These are phyloP conservation scores for Macrochelys suwanniensis DNA, from an alignment of 2,797 vertebrate species.

Conservation along the genomic window DNA sequence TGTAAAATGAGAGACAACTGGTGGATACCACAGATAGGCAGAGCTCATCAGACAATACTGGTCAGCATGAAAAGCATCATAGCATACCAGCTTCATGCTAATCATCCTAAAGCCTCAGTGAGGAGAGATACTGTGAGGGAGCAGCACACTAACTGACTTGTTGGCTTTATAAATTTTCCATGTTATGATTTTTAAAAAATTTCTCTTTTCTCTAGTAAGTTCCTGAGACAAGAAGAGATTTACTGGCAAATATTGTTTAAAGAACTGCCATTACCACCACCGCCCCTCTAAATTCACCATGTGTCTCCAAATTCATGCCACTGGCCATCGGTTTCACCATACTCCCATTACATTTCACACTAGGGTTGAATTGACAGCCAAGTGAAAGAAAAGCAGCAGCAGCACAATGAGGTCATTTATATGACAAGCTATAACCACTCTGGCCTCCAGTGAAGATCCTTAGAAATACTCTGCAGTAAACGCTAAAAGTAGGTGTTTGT, in stretches of 20 bases:
- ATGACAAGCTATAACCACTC: slow-evolving; percentile 5
- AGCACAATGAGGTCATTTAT: slow-evolving; percentile 18
- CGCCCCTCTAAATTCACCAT: slow-evolving; percentile 15
- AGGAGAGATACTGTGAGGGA: neutral
- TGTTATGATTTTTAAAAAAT: neutral
- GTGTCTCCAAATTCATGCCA: neutral
- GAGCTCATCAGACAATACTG: neutral
- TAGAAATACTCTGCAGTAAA: slow-evolving; percentile 33
- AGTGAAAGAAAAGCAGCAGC: neutral
- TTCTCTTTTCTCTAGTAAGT: neutral
- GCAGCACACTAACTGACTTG: neutral
- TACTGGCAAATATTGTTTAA: neutral
- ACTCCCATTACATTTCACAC: neutral
- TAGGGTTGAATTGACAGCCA: neutral
- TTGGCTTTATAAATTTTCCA: neutral
- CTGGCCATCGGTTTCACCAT: slow-evolving; percentile 8
- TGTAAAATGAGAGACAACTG: neutral
- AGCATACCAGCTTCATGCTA: neutral
- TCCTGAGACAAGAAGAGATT: neutral
- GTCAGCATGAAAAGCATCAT: neutral
- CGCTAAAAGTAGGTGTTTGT: neutral
- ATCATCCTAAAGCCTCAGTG: neutral
- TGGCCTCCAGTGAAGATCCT: neutral
- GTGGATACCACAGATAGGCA: neutral
- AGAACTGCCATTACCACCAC: neutral